These are phyloP conservation scores for Carollia perspicillata DNA, from an alignment of 2,113 vertebrate genomes.

Conservation along the genomic window DNA sequence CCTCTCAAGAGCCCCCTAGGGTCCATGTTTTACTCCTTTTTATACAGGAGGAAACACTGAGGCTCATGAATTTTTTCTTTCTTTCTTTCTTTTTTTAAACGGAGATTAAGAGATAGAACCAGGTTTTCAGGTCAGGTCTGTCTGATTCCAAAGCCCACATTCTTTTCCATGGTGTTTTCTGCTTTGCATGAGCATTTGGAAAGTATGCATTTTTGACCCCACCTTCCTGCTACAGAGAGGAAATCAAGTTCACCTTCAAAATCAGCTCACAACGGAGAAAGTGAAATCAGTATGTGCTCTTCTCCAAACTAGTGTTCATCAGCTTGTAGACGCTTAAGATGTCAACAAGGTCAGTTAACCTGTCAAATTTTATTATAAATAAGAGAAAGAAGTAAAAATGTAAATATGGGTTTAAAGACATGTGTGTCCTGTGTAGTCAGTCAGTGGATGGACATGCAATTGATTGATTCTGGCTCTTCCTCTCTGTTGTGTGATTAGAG, in stretches of 20 bases:
- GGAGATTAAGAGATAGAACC: not conserved
- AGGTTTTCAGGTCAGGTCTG: not conserved
- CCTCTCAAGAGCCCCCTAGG: not conserved
- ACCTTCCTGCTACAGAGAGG: not conserved
- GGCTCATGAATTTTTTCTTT: not conserved
- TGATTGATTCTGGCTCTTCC: not conserved
- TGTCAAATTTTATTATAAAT: slow-evolving; percentile 2
- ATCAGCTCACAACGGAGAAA: not conserved
- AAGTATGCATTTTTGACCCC: not conserved
- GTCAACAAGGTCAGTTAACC: not conserved
- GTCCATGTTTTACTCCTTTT: not conserved
- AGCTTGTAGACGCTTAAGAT: not conserved
- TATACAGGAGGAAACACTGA: not conserved
- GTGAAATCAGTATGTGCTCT: not conserved
- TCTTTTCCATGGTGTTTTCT: not conserved
- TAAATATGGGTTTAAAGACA: not conserved
- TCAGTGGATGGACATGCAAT: not conserved
- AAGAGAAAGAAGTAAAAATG: not conserved
- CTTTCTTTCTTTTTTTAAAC: not conserved
- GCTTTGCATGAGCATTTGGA: not conserved
- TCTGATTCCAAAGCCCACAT: not conserved
- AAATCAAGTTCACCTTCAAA: not conserved
- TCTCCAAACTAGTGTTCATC: slow-evolving; percentile 9
- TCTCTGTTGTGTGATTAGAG: not conserved
- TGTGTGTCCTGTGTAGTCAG: not conserved